These are phyloP conservation scores for Azemiops feae DNA, from an alignment of 2,113 vertebrate species.

Conservation along the genomic window DNA sequence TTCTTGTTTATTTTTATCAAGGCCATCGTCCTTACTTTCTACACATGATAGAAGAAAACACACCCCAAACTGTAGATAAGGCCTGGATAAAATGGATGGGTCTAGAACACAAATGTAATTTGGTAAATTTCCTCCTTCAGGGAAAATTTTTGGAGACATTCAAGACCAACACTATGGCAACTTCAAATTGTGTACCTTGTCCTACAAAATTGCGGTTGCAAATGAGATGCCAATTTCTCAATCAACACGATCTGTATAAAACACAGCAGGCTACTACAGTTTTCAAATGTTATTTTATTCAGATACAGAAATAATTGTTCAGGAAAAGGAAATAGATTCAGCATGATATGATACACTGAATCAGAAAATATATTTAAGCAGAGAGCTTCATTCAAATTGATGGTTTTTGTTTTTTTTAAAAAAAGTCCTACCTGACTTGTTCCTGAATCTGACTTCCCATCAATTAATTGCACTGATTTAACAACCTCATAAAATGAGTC, in stretches of 20 bases:
- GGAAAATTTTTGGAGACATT: neutral
- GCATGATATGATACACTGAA: neutral
- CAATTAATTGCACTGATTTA: neutral
- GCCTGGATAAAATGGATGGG: neutral
- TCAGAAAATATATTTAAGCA: neutral
- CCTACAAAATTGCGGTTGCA: neutral
- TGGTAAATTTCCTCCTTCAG: neutral
- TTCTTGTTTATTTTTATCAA: neutral
- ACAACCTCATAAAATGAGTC: conserved; percentile 21
- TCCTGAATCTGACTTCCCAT: conserved; percentile 21
- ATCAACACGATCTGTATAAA: neutral
- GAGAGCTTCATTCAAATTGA: neutral
- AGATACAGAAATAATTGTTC: neutral
- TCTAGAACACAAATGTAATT: neutral
- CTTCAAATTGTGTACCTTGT: neutral
- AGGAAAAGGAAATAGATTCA: neutral
- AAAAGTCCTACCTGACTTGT: neutral
- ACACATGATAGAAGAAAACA: neutral
- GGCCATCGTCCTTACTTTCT: neutral
- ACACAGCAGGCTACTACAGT: neutral
- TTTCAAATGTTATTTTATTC: neutral
- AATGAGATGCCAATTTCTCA: neutral
- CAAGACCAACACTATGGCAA: neutral
- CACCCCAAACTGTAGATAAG: neutral
- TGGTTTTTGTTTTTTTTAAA: neutral